Evolutionary conservation across 2,888 invertebrate species (phyloP).

Genomic region (Drosophila colorata): DNA sequence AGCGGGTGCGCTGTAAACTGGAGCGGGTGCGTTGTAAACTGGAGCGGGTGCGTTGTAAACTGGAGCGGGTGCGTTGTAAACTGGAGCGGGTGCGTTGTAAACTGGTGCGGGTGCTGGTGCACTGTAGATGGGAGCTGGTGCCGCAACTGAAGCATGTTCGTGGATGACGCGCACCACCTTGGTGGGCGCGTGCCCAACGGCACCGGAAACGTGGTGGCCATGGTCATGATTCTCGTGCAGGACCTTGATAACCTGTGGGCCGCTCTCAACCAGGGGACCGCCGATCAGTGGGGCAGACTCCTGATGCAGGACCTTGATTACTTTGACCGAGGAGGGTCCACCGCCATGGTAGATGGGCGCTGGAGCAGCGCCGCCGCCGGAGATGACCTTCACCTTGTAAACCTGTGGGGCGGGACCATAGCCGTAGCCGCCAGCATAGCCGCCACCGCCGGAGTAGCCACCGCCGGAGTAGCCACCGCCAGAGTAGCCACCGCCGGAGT

Average conservation of each 20-base stretch:
- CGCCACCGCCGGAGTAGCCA: slow-evolving; percentile 35
- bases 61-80: slow-evolving; percentile 39
- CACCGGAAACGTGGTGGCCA: slow-evolving; percentile 16
- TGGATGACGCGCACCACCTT: slow-evolving; percentile 80
- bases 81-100: slow-evolving; percentile 45
- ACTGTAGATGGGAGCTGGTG: slow-evolving; percentile 30
- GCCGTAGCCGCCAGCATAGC: slow-evolving; percentile 63
- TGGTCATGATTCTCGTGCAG: slow-evolving; percentile 63
- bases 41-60: slow-evolving; percentile 27
- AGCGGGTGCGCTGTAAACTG: slow-evolving; percentile 41
- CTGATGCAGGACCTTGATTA: slow-evolving; percentile 72
- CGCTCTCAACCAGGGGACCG: slow-evolving; percentile 45
- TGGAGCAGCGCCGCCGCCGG: slow-evolving; percentile 42
- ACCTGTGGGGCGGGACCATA: slow-evolving; percentile 66
- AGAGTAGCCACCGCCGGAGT: slow-evolving; percentile 28
- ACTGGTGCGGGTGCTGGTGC: slow-evolving; percentile 32
- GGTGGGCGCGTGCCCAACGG: slow-evolving; percentile 40
- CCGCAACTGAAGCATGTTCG: slow-evolving; percentile 61
- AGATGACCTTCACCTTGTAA: slow-evolving; percentile 74
- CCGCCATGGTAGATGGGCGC: slow-evolving; percentile 43
- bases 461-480: slow-evolving; percentile 53
- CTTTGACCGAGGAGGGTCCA: slow-evolving; percentile 56
- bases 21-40: slow-evolving; percentile 53
- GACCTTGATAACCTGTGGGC: slow-evolving; percentile 61
- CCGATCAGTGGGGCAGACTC: slow-evolving; percentile 41